These are phyloP conservation scores for Catagonus wagneri DNA, from an alignment of 2,113 vertebrate species.

Conservation along the genomic window DNA sequence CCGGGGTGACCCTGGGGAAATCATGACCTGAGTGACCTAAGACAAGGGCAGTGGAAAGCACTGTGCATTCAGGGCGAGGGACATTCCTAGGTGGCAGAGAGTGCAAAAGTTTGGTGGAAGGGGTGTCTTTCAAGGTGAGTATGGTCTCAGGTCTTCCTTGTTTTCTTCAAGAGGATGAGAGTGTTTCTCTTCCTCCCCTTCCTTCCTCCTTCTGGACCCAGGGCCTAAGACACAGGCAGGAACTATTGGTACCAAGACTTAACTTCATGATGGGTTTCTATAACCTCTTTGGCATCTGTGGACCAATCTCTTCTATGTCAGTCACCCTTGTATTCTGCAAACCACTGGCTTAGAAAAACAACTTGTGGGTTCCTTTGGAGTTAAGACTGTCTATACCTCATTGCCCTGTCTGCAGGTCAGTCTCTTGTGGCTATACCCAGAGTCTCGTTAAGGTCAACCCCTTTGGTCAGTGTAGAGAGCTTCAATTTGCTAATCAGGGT, in stretches of 20 bases:
- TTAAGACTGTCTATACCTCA: neutral
- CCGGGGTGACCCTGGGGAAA: neutral
- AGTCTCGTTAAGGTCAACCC: neutral
- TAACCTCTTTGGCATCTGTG: neutral
- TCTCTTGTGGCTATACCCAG: neutral
- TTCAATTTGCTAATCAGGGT: neutral
- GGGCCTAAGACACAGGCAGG: neutral
- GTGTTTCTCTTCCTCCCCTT: neutral
- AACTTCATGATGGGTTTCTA: neutral
- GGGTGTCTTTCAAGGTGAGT: neutral
- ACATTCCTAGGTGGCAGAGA: neutral
- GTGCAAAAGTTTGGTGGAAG: neutral
- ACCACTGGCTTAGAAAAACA: neutral
- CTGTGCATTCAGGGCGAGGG: neutral
- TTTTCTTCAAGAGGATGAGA: neutral
- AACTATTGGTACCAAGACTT: neutral
- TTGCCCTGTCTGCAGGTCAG: neutral
- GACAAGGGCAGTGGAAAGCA: neutral
- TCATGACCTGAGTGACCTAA: neutral
- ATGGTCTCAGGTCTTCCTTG: neutral
- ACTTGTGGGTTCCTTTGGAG: neutral
- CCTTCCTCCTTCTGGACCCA: neutral
- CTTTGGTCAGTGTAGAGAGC: neutral
- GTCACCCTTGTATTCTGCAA: neutral
- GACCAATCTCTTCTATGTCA: neutral